These are phyloP conservation scores for Emydocephalus ijimae DNA, from an alignment of 2,113 vertebrate species.

Conservation along the genomic window DNA sequence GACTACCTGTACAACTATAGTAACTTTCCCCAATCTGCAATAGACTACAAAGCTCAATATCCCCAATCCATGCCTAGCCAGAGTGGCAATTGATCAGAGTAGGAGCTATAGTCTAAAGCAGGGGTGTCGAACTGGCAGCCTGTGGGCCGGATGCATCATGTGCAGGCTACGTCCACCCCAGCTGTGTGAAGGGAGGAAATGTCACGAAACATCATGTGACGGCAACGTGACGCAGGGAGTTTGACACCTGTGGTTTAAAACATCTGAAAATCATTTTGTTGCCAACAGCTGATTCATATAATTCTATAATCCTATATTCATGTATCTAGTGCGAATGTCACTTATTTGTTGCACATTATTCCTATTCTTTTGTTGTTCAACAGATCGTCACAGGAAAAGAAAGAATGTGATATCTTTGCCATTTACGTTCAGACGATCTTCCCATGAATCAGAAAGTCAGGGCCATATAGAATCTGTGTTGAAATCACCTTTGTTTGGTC, in stretches of 20 bases:
- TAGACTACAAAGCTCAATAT: background rate
- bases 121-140: no score
- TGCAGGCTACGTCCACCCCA: no score
- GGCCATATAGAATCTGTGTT: constrained; percentile 58
- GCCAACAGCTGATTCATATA: background rate
- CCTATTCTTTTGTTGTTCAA: constrained; percentile 35
- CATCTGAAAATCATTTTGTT: background rate
- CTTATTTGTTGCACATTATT: background rate
- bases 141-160: no score
- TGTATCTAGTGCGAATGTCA: fast-evolving
- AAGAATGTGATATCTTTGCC: constrained; percentile 74
- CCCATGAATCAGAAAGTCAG: constrained; percentile 58
- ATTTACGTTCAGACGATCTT: constrained; percentile 71
- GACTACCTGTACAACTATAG: background rate
- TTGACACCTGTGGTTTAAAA: background rate
- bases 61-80: background rate
- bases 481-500: constrained; percentile 81
- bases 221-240: no score
- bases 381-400: constrained; percentile 76
- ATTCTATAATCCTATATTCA: background rate
- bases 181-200: no score
- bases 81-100: background rate
- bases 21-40: background rate
- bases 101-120: background rate
- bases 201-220: no score